phyloP scores from a whole-genome alignment of 1,140 invertebrate genomes.

The Olivierus martensii region DNA sequence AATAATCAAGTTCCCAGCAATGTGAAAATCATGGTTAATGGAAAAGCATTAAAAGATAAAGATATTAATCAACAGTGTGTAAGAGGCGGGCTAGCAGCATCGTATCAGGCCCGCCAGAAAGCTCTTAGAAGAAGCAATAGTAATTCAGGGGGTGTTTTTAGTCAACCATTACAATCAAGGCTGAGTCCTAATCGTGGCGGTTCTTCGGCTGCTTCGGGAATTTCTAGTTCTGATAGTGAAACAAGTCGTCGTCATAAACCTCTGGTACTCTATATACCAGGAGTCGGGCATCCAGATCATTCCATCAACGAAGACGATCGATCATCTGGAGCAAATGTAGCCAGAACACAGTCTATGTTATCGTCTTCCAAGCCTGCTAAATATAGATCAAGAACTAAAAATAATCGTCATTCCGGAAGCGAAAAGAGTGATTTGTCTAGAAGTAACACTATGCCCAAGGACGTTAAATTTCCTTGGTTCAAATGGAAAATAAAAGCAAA shows the following conservation, averaged over 20 bases:
- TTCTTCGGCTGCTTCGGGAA: slow-evolving; percentile 5
- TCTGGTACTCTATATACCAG: slow-evolving; percentile 17
- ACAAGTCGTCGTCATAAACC: slow-evolving; percentile 4
- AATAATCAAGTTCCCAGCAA: slow-evolving; percentile 10
- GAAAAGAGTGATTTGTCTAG: slow-evolving; percentile 7
- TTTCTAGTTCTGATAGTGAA: slow-evolving; percentile 17
- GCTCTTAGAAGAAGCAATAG: slow-evolving; percentile 13
- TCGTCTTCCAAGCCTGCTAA: slow-evolving; percentile 9
- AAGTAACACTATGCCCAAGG: slow-evolving; percentile 16
- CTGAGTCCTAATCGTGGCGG: slow-evolving; percentile 5
- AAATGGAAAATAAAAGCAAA: slow-evolving; percentile 18
- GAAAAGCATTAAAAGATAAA: slow-evolving; percentile 8
- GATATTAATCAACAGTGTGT: background rate
- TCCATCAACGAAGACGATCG: slow-evolving; percentile 8
- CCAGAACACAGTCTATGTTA: slow-evolving; percentile 15
- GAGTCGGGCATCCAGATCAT: slow-evolving; percentile 11
- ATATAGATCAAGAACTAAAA: background rate
- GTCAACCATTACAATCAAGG: background rate
- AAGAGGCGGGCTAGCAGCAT: slow-evolving; percentile 13
- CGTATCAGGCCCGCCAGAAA: slow-evolving; percentile 15
- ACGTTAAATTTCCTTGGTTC: slow-evolving; percentile 17
- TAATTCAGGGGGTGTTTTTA: slow-evolving; percentile 3
- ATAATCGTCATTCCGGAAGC: background rate
- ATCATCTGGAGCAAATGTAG: slow-evolving; percentile 4
- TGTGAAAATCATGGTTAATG: slow-evolving; percentile 15